Evolutionary conservation across 2,797 vertebrate genomes (phyloP).

Genomic region (Leptodactylus fallax): DNA sequence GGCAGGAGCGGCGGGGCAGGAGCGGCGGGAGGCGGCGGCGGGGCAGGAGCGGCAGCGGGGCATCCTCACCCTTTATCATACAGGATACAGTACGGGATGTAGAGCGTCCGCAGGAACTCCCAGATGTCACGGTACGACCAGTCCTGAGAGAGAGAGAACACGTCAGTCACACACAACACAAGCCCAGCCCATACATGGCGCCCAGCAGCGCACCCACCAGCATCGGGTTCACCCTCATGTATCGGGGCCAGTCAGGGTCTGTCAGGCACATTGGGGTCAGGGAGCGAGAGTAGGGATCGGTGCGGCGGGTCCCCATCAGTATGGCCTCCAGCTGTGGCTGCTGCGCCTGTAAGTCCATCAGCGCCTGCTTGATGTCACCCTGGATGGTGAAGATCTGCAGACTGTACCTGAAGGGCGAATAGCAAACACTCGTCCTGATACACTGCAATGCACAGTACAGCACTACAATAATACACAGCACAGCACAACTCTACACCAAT

Average conservation of each 20-base stretch:
- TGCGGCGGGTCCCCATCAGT: slow-evolving; percentile 93
- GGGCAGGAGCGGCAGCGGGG: neutral
- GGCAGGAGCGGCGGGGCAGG: neutral
- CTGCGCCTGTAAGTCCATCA: slow-evolving; percentile 79
- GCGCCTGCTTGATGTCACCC: slow-evolving; percentile 87
- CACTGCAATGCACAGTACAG: too few relatives aligned
- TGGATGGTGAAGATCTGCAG: slow-evolving; percentile 84
- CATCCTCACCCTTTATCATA: slow-evolving; percentile 92
- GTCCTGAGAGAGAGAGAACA: slow-evolving; percentile 78
- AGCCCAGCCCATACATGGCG: too few relatives aligned
- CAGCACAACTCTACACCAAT: too few relatives aligned
- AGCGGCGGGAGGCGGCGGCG: neutral
- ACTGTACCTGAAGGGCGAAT: slow-evolving; percentile 78
- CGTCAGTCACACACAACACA: neutral
- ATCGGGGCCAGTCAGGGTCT: slow-evolving; percentile 88
- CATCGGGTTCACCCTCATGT: slow-evolving; percentile 92
- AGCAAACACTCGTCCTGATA: too few relatives aligned
- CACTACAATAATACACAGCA: too few relatives aligned
- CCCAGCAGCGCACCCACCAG: slow-evolving; percentile 76
- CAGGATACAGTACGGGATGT: slow-evolving; percentile 94
- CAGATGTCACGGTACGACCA: slow-evolving; percentile 97
- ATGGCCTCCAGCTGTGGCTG: slow-evolving; percentile 85
- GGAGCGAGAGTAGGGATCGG: slow-evolving; percentile 88
- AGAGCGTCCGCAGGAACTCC: slow-evolving; percentile 89
- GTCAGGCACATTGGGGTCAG: slow-evolving; percentile 86